Evolutionary conservation across 2,888 invertebrate species (phyloP), one percentile per base, ranked within the genome.

Genomic region (Cataglyphis albicans): DNA sequence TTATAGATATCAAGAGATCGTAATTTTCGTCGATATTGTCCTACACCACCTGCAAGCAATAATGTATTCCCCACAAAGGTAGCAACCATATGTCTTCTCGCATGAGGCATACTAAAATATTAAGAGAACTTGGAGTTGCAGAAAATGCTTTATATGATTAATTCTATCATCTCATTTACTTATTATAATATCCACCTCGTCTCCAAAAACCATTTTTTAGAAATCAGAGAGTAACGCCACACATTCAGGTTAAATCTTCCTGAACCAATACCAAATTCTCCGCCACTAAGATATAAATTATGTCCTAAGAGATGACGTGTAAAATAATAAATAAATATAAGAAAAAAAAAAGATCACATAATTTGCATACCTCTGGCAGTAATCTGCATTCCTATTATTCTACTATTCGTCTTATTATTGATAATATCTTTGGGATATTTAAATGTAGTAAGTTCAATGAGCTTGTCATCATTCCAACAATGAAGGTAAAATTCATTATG

Each of bases 191-290:
- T 81, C 68, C 85, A 92, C 90, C 83, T 88, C 70, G 92, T 85
- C 0, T 91, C 81, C 9, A 90, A 90, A 76, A 90, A 92, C 93
- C 93, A 93, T 41, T 91, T 92, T 41, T 91, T 92, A 6, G 92
- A 90, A 48, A 93, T 83, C 9, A 93, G 80, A 67, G 92, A 93
- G 57, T 93, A 93, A 6, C 93, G 91, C 91, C 92, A 92, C 44
- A 93, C 87, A 3, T 84, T 83, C 38, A 84, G 87, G 68, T 92
- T 92, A 72, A 93, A 93, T 48, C 85, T 88, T 3, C 92, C 91
- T 5, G 90, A 89, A 25, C 91, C 92, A 5, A 92, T 63, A 32
- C 92, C 91, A 38, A 88, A 52, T 76, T 93, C 92, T 21, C 93
- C 93, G 3, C 93, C 93, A 25, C 92, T 81, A 18, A 91, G 81